Percentiles rank a stretch among this genome's conserved stretches.
These are phyloP conservation scores for Gopherus evgoodei DNA, from an alignment of 2,113 vertebrate species.

Conservation along the genomic window DNA sequence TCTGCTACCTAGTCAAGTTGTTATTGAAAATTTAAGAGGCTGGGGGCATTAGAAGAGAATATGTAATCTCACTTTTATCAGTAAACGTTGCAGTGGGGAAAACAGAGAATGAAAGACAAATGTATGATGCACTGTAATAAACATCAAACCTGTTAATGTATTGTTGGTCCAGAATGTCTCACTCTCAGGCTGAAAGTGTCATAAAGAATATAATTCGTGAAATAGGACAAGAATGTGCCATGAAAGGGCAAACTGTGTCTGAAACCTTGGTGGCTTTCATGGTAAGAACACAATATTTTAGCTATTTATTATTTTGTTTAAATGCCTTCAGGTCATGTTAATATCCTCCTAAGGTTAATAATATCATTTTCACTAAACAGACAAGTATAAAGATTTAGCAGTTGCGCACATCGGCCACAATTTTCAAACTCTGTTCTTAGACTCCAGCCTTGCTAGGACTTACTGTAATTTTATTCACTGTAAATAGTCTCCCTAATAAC, in stretches of 20 bases:
- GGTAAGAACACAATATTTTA: slow-evolving; percentile 77
- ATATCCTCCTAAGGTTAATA: not conserved
- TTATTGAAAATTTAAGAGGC: not conserved
- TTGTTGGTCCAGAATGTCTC: slow-evolving; percentile 76
- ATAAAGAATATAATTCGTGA: slow-evolving; percentile 85
- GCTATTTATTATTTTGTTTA: not conserved
- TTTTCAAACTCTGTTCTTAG: rapidly evolving
- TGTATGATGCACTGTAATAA: not conserved
- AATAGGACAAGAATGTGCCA: slow-evolving; percentile 80
- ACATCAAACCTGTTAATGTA: not conserved
- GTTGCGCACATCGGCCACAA: too few relatives aligned
- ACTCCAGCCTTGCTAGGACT: rapidly evolving
- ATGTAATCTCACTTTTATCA: not conserved
- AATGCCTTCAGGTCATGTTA: not conserved
- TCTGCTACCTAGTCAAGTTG: not conserved
- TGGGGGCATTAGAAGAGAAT: not conserved
- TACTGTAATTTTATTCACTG: rapidly evolving
- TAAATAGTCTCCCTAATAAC: rapidly evolving
- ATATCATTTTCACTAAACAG: not conserved
- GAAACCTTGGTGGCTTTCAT: slow-evolving; percentile 88
- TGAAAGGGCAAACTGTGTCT: slow-evolving; percentile 77
- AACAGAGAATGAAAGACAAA: slow-evolving; percentile 14
- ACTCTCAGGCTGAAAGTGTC: slow-evolving; percentile 73
- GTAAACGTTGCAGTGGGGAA: slow-evolving; percentile 6
- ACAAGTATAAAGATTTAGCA: too few relatives aligned